Percentiles rank a stretch among this genome's conserved stretches.
Evolutionary conservation across 92 coral and sea anemone species (phyloP).

Genomic region (Bergia sp.): DNA sequence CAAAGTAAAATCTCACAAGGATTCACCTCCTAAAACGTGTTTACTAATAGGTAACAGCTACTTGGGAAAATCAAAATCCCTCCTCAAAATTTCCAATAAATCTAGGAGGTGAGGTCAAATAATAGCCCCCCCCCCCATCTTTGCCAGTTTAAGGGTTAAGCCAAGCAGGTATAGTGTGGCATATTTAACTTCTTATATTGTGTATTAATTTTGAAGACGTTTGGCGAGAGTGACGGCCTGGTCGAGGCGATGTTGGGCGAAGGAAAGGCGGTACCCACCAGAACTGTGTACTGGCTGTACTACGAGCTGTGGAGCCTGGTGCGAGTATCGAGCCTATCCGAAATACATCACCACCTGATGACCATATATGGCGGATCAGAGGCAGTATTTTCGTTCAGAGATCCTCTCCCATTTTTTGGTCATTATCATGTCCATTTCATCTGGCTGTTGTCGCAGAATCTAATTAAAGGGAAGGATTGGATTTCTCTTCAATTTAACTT

Average conservation of each 20-base stretch:
- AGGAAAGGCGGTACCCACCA: background rate
- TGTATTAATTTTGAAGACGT: background rate
- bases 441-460: slow-evolving; percentile 1
- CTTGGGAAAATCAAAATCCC: no score
- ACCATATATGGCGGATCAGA: background rate
- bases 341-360: background rate
- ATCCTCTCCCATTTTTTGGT: background rate
- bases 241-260: slow-evolving; percentile 5
- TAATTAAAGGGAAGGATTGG: background rate
- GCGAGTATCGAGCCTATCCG: background rate
- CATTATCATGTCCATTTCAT: background rate
- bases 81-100: no score
- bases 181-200: no score
- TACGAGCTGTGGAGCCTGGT: slow-evolving; percentile 3
- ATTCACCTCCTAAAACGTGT: no score
- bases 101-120: no score
- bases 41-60: no score
- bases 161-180: no score
- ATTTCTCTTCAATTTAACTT: background rate
- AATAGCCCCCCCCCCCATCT: no score
- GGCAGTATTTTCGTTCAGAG: background rate
- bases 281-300: slow-evolving; percentile 27
- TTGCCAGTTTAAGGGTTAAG: no score
- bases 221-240: background rate
- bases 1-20: no score